A percentile compares a stretch with the other conserved stretches of the same genome.
Conservation (phyloP, 2,888 invertebrate genomes). For the Electrophaes corylata region DNA sequence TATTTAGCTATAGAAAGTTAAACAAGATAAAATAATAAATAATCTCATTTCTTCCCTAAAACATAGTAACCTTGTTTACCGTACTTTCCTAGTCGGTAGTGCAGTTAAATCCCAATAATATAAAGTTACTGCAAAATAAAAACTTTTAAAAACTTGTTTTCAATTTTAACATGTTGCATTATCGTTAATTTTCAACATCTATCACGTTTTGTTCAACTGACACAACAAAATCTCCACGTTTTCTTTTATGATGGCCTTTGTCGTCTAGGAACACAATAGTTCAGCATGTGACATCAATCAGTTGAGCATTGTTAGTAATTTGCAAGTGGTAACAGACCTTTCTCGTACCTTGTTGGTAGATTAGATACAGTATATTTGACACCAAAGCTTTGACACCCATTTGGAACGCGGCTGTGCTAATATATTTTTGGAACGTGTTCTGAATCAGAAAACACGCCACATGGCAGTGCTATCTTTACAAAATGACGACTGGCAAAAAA, state of each 20-base stretch:
- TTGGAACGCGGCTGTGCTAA: not conserved
- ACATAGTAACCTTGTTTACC: no score
- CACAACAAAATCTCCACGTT: not conserved
- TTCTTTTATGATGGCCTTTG: slow-evolving; percentile 12
- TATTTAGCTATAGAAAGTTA: not conserved
- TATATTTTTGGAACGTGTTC: slow-evolving; percentile 22
- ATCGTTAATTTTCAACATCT: not conserved
- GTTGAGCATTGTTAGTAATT: slow-evolving; percentile 7
- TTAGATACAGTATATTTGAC: not conserved
- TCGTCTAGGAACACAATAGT: slow-evolving; percentile 15
- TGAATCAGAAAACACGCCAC: slow-evolving; percentile 1
- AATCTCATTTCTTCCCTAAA: not conserved
- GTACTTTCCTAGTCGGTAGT: no score
- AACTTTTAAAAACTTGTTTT: no score
- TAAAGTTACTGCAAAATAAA: no score
- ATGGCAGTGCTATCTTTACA: slow-evolving; percentile 1
- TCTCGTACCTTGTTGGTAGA: not conserved
- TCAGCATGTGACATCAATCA: slow-evolving; percentile 27
- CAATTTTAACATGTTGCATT: not conserved
- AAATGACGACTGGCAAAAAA: slow-evolving; percentile 5
- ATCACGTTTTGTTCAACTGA: not conserved
- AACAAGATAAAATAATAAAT: no score
- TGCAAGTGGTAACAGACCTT: slow-evolving; percentile 21
- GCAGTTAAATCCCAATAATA: no score
- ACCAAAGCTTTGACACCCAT: slow-evolving; percentile 6